These are phyloP conservation scores for Philotrypesis tridentata DNA, from an alignment of 1,140 invertebrate genomes.

Conservation along the genomic window DNA sequence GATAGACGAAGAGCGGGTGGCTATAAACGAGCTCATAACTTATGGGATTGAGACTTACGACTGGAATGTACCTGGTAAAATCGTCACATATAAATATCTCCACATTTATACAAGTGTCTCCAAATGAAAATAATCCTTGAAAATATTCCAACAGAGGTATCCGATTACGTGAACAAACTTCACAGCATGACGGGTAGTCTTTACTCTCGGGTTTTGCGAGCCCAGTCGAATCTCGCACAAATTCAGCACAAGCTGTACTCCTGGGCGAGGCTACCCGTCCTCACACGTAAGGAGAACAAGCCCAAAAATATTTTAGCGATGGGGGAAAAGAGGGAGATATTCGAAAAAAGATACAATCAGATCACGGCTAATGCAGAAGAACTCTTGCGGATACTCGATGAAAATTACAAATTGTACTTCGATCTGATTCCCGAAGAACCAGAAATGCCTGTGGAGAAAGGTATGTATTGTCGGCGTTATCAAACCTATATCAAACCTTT, in stretches of 20 bases:
- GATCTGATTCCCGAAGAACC: constrained; percentile 67
- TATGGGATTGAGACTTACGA: constrained; percentile 75
- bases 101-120: no score
- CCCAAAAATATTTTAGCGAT: constrained; percentile 75
- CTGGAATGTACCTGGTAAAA: constrained; percentile 76
- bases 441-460: constrained; percentile 43
- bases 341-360: constrained; percentile 75
- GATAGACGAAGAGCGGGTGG: constrained; percentile 74
- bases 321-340: constrained; percentile 75
- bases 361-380: constrained; percentile 75
- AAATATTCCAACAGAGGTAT: constrained; percentile 68
- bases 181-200: constrained; percentile 74
- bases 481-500: no score
- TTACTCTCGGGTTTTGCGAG: constrained; percentile 74
- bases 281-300: constrained; percentile 79
- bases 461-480: constrained; percentile 36
- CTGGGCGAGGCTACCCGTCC: constrained; percentile 82
- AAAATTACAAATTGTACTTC: constrained; percentile 80
- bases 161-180: constrained; percentile 76
- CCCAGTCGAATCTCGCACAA: constrained; percentile 72
- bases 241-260: constrained; percentile 76
- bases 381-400: constrained; percentile 76
- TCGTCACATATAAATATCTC: background rate
- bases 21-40: constrained; percentile 76
- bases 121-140: background rate